Conservation (phyloP, 2,888 invertebrate genomes). For the Luperina nickerlii region DNA sequence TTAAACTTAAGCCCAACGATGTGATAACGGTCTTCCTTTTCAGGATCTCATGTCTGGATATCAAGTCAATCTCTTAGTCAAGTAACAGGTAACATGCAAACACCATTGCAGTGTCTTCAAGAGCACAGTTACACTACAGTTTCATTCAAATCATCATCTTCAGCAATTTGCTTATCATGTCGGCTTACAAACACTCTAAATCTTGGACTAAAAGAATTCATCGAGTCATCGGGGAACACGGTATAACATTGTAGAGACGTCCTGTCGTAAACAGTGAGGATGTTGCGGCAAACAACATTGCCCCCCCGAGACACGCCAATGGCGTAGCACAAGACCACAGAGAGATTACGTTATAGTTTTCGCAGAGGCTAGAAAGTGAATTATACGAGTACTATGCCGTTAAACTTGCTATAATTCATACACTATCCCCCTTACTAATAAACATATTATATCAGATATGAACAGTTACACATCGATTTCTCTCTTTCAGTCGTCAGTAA, state of each 20-base stretch:
- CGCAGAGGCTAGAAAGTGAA: constrained; percentile 34
- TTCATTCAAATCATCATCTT: neutral
- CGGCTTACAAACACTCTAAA: neutral
- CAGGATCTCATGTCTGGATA: neutral
- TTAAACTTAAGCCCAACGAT: neutral
- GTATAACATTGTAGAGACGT: neutral
- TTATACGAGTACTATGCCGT: constrained; percentile 25
- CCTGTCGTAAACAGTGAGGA: neutral
- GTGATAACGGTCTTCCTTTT: neutral
- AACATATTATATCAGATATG: too few relatives aligned
- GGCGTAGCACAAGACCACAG: neutral
- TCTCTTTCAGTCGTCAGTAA: too few relatives aligned
- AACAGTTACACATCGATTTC: too few relatives aligned
- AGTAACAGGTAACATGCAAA: neutral
- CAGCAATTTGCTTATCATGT: neutral
- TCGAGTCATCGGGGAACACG: neutral
- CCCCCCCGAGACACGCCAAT: neutral
- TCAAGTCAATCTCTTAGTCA: neutral
- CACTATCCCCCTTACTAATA: neutral
- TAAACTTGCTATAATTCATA: constrained; percentile 42
- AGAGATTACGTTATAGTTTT: constrained; percentile 30
- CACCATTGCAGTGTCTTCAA: neutral
- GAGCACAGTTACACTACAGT: too few relatives aligned
- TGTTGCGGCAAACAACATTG: neutral
- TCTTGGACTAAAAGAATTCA: too few relatives aligned